Conservation (phyloP, 2,888 invertebrate genomes). For the Melieria omissa region DNA sequence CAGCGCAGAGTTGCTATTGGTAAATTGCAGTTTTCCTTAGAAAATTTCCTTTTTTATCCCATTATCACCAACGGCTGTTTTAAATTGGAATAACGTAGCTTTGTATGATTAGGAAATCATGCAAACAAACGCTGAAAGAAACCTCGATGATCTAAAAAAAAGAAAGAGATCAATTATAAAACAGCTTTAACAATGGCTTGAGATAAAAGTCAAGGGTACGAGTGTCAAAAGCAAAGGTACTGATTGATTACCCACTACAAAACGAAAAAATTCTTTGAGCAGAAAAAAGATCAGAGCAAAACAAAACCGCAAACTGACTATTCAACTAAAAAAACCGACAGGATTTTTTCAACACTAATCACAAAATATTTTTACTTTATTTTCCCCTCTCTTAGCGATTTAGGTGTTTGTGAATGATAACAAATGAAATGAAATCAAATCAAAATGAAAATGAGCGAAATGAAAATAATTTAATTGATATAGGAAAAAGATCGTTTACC, state of each 20-base stretch:
- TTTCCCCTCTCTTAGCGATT: conserved; percentile 67
- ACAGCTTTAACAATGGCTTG: background rate
- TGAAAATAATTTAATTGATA: no score
- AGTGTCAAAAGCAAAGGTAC: no score
- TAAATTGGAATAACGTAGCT: conserved; percentile 36
- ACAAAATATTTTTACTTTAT: conserved; percentile 67
- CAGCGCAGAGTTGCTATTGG: conserved; percentile 18
- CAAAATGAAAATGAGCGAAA: conserved; percentile 35
- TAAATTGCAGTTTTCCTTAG: conserved; percentile 14
- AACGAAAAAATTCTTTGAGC: no score
- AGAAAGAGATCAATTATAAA: no score
- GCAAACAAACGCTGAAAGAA: conserved; percentile 9
- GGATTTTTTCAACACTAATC: conserved; percentile 62
- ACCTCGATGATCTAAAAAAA: no score
- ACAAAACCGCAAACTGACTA: conserved; percentile 40
- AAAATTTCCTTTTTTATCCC: conserved; percentile 3
- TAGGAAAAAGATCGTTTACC: conserved; percentile 11
- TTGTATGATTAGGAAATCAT: conserved; percentile 29
- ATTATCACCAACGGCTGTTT: conserved; percentile 23
- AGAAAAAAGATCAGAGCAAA: conserved; percentile 36
- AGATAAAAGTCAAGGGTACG: background rate
- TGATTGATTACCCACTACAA: no score
- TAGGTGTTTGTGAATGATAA: conserved; percentile 57
- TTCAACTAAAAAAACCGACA: conserved; percentile 45
- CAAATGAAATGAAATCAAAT: conserved; percentile 43